Evolutionary conservation across 2,888 invertebrate genomes (phyloP).

Genomic region (Tinea semifulvella): DNA sequence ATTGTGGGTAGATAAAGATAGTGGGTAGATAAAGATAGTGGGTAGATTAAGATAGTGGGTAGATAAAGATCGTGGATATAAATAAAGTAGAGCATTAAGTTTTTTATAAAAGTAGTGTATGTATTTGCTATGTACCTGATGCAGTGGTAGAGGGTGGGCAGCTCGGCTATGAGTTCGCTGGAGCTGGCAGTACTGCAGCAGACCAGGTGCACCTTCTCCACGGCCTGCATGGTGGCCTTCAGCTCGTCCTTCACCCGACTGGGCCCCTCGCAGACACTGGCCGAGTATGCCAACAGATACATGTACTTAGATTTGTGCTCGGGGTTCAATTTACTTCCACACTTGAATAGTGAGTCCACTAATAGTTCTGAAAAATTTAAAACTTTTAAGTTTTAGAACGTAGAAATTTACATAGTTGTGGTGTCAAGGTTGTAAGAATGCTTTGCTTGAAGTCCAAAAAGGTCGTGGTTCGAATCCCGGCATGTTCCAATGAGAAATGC

Average conservation of each 20-base stretch:
- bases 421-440: too few relatives aligned
- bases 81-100: not conserved
- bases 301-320: constrained; percentile 98
- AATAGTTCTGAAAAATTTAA: constrained; percentile 79
- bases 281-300: constrained; percentile 91
- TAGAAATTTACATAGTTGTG: not conserved
- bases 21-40: too few relatives aligned
- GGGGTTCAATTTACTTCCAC: constrained; percentile 93
- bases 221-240: constrained; percentile 88
- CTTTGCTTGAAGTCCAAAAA: too few relatives aligned
- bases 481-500: too few relatives aligned
- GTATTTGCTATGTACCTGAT: constrained; percentile 79
- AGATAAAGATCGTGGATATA: too few relatives aligned
- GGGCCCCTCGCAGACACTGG: constrained; percentile 88
- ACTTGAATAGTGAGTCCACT: constrained; percentile 92
- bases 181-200: constrained; percentile 92
- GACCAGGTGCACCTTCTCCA: constrained; percentile 93
- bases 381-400: too few relatives aligned
- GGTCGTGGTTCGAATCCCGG: too few relatives aligned
- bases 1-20: too few relatives aligned
- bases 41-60: too few relatives aligned
- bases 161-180: constrained; percentile 91
- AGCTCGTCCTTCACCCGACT: constrained; percentile 88
- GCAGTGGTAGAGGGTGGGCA: constrained; percentile 89
- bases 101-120: constrained; percentile 4